Evolutionary conservation across 2,888 invertebrate genomes (phyloP).

Genomic region (Phanerotoma sp.): DNA sequence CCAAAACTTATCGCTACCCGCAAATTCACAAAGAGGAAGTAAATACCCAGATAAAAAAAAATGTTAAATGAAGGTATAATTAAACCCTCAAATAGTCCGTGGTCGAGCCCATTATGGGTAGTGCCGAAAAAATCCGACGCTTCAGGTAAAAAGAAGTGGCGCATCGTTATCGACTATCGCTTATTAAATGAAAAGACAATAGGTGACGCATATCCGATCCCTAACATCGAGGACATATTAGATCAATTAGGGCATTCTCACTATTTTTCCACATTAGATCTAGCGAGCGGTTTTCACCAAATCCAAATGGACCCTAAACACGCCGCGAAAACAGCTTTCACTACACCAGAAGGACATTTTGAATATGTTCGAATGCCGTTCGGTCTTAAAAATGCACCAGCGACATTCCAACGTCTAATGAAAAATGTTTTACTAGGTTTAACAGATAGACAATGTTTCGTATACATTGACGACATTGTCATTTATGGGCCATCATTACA

Average conservation of each 20-base stretch:
- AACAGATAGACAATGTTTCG: constrained; percentile 16
- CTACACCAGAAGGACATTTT: constrained; percentile 12
- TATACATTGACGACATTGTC: constrained; percentile 31
- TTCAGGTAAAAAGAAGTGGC: constrained; percentile 32
- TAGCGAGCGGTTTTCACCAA: not conserved
- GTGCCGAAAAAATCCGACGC: constrained; percentile 35
- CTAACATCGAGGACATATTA: not conserved
- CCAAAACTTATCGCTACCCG: not conserved
- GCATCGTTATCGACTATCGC: constrained; percentile 36
- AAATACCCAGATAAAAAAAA: constrained; percentile 9
- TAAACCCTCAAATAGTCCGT: constrained; percentile 26
- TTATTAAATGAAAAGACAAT: constrained; percentile 35
- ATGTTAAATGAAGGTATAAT: constrained; percentile 17
- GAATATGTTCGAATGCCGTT: constrained; percentile 25
- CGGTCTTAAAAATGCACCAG: constrained; percentile 23
- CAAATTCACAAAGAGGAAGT: constrained; percentile 15
- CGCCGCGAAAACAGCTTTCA: constrained; percentile 8
- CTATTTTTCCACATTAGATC: not conserved
- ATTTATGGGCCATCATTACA: constrained; percentile 21
- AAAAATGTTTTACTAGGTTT: not conserved
- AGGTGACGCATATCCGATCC: constrained; percentile 13
- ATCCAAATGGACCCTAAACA: constrained; percentile 25
- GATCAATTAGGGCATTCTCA: not conserved
- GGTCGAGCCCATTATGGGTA: constrained; percentile 31
- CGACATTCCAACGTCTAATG: constrained; percentile 15